These are phyloP conservation scores for Arremon aurantiirostris DNA, from an alignment of 2,797 vertebrate genomes.

Conservation along the genomic window DNA sequence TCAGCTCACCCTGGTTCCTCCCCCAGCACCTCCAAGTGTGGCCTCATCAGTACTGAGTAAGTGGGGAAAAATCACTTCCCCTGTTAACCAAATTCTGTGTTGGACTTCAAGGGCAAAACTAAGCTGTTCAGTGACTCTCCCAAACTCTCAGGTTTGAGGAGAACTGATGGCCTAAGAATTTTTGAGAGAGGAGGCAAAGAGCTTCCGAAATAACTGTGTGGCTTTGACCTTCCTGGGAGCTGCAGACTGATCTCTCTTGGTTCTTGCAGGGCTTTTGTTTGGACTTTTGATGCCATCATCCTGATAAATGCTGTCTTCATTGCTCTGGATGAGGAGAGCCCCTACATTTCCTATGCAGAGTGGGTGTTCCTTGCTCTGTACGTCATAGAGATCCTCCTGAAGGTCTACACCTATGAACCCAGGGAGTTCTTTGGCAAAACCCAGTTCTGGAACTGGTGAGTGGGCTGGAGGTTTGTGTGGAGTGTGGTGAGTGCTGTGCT, in stretches of 20 bases:
- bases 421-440: conserved; percentile 83
- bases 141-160: neutral
- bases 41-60: neutral
- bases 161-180: neutral
- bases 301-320: conserved; percentile 91
- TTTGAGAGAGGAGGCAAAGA: neutral
- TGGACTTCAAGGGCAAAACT: neutral
- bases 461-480: neutral
- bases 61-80: neutral
- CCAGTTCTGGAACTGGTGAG: conserved; percentile 95
- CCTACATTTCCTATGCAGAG: conserved; percentile 82
- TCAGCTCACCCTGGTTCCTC: neutral
- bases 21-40: neutral
- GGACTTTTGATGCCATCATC: conserved; percentile 86
- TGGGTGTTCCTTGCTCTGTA: conserved; percentile 90
- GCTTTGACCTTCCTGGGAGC: neutral
- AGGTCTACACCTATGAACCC: conserved; percentile 89
- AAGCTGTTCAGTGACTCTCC: neutral
- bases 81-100: neutral
- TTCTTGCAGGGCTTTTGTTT: conserved; percentile 82
- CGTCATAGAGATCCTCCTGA: conserved; percentile 87
- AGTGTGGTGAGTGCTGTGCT: neutral
- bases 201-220: neutral
- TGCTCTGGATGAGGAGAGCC: conserved; percentile 86
- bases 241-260: neutral